phyloP scores from a whole-genome alignment of 2,888 invertebrate genomes.

The Epirrhoe tristata region DNA sequence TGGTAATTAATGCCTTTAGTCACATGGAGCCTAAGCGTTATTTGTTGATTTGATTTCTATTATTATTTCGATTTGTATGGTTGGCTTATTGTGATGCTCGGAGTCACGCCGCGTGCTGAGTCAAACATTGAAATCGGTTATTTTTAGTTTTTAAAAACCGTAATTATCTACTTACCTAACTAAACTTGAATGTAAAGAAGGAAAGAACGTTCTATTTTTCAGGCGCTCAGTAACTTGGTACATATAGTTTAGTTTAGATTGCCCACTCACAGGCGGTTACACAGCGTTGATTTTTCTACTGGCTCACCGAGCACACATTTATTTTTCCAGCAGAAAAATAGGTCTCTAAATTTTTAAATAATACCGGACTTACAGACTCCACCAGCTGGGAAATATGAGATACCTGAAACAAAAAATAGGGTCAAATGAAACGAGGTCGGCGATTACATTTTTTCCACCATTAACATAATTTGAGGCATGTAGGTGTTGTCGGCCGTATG shows the following conservation, averaged over 20 bases:
- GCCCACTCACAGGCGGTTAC: neutral
- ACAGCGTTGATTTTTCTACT: conserved; percentile 3
- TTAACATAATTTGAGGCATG: conserved; percentile 65
- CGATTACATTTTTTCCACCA: conserved; percentile 62
- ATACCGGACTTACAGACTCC: conserved; percentile 39
- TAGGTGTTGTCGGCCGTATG: conserved; percentile 59
- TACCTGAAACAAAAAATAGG: conserved; percentile 72
- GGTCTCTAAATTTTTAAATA: conserved; percentile 4
- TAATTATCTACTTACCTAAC: no score
- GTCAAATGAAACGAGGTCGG: conserved; percentile 63
- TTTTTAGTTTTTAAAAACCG: no score
- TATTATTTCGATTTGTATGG: no score
- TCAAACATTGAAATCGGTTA: no score
- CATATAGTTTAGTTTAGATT: neutral
- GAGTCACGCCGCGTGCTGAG: no score
- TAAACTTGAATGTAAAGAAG: no score
- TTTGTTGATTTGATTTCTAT: no score
- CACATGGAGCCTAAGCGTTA: no score
- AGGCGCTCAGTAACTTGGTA: conserved; percentile 37
- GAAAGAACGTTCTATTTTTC: no score
- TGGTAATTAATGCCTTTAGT: no score
- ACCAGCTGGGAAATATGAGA: conserved; percentile 39
- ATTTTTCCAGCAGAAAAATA: neutral
- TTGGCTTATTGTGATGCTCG: no score
- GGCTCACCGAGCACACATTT: neutral